Percentiles rank a stretch among this genome's conserved stretches.
These are phyloP conservation scores for Julus scanicus DNA, from an alignment of 2,888 invertebrate genomes.

Conservation along the genomic window DNA sequence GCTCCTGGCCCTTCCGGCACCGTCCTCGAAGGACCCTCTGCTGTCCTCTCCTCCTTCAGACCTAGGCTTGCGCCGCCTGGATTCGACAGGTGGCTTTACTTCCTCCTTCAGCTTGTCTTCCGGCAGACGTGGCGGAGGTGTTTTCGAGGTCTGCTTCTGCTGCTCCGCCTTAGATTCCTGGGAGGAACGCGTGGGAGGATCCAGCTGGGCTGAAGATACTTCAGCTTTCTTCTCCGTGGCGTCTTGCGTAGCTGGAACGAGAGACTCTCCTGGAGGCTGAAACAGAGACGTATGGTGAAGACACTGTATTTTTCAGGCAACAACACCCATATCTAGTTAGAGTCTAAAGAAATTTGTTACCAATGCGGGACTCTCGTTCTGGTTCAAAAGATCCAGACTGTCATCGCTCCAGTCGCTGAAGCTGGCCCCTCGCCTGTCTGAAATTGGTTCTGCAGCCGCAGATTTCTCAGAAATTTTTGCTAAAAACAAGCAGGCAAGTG, in stretches of 20 bases:
- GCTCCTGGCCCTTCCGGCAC: background rate
- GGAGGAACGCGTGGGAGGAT: too few species aligned
- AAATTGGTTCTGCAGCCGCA: background rate
- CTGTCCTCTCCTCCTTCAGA: conserved; percentile 50
- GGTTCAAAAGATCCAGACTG: conserved; percentile 86
- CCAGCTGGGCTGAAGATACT: background rate
- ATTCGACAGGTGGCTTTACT: background rate
- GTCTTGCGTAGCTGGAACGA: background rate
- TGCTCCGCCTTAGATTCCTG: background rate
- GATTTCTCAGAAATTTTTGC: background rate
- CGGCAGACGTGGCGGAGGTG: background rate
- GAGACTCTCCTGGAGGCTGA: background rate
- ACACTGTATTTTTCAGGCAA: too few species aligned
- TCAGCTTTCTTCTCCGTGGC: background rate
- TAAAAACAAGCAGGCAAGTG: background rate
- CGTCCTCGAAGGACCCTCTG: conserved; percentile 50
- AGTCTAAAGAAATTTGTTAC: background rate
- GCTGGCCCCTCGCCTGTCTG: conserved; percentile 66
- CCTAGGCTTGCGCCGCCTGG: conserved; percentile 17
- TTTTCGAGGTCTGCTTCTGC: background rate
- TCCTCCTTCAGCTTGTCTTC: conserved; percentile 9
- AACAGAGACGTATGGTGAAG: too few species aligned
- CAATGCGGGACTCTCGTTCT: conserved; percentile 71
- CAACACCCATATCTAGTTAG: too few species aligned
- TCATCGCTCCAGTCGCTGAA: conserved; percentile 86